phyloP scores from a whole-genome alignment of 64 coral and sea anemone genomes.

The Pocillopora damicornis region DNA sequence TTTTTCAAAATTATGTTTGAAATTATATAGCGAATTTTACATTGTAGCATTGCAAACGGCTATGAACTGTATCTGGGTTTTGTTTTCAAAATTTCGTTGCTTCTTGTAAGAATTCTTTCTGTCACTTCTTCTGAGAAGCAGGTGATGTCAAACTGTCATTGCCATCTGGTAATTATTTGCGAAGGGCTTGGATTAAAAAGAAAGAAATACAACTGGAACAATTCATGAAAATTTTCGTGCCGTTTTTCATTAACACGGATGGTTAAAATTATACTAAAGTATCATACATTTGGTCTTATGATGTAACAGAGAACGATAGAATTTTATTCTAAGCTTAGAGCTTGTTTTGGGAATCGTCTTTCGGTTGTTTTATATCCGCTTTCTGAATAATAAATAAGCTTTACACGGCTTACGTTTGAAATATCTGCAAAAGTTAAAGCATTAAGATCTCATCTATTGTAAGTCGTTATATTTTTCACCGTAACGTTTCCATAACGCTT shows the following conservation, averaged over 20 bases:
- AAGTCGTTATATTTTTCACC: background rate
- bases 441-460: no score
- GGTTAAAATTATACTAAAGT: background rate
- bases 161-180: conserved; percentile 5
- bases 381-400: no score
- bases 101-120: conserved; percentile 3
- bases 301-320: no score
- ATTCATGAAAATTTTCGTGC: background rate
- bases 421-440: no score
- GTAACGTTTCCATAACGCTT: background rate
- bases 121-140: background rate
- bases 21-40: background rate
- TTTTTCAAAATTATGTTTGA: background rate
- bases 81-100: background rate
- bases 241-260: background rate
- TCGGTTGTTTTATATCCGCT: no score
- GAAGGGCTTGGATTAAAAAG: background rate
- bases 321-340: no score
- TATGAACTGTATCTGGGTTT: background rate
- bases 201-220: background rate
- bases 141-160: background rate
- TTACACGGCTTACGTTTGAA: no score
- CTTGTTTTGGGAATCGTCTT: no score
- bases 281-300: no score
- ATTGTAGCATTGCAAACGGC: background rate